These are phyloP conservation scores for Reticulitermes speratus DNA, from an alignment of 1,140 invertebrate genomes.

Conservation along the genomic window DNA sequence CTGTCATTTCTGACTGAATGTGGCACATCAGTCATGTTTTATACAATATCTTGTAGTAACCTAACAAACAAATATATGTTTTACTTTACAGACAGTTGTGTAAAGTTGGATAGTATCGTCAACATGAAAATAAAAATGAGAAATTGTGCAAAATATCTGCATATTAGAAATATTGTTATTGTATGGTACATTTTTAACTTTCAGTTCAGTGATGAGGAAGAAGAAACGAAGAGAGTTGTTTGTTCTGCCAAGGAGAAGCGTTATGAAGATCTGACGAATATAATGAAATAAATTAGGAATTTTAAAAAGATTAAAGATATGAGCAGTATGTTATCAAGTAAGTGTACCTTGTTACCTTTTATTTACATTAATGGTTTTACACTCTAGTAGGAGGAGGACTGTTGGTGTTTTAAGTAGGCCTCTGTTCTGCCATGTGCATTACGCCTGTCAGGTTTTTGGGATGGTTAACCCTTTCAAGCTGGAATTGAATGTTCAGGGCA, in stretches of 20 bases:
- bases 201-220: constrained; percentile 95
- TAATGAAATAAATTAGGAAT: constrained; percentile 92
- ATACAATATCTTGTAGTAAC: no score
- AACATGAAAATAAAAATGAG: background rate
- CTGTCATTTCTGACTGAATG: no score
- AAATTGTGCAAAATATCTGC: background rate
- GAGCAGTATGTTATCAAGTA: constrained; percentile 87
- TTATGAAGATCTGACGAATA: constrained; percentile 90
- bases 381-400: background rate
- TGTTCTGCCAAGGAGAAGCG: constrained; percentile 97
- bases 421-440: no score
- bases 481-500: no score
- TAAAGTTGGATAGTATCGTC: background rate
- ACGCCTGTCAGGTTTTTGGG: no score
- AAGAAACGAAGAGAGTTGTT: constrained; percentile 94
- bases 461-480: no score
- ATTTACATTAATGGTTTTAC: no score
- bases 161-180: background rate
- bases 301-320: constrained; percentile 99
- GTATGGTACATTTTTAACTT: constrained; percentile 43
- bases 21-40: no score
- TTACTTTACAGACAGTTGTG: no score
- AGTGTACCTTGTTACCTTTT: constrained; percentile 41
- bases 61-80: no score
- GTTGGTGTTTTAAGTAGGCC: background rate